Percentiles rank a stretch among this genome's conserved stretches.
Evolutionary conservation across 2,888 invertebrate species (phyloP).

Genomic region (Ectropis crepuscularia): DNA sequence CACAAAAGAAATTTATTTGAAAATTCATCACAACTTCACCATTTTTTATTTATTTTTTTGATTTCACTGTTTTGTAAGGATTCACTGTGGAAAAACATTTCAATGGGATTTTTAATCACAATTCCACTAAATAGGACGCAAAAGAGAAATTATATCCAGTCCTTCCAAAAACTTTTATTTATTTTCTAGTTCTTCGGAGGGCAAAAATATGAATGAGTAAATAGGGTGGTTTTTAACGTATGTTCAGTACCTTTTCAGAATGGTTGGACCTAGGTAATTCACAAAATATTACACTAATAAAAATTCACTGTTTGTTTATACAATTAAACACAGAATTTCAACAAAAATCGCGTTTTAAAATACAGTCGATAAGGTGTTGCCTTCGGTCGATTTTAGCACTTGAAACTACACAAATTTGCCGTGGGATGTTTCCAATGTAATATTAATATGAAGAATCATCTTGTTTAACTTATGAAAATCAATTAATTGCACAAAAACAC

Average conservation of each 20-base stretch:
- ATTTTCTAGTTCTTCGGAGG: neutral
- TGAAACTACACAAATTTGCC: slow-evolving; percentile 37
- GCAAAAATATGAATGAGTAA: neutral
- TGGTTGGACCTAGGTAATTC: neutral
- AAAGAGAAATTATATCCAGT: neutral
- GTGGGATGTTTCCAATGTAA: slow-evolving; percentile 20
- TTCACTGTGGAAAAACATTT: neutral
- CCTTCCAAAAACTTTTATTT: slow-evolving; percentile 6
- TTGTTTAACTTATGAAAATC: slow-evolving; percentile 66
- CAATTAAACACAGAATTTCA: neutral
- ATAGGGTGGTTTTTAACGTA: slow-evolving; percentile 1
- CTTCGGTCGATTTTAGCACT: slow-evolving; percentile 35
- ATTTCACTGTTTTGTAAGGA: too few relatives aligned
- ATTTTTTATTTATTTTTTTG: neutral
- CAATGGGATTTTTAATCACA: neutral
- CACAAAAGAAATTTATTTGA: slow-evolving; percentile 45
- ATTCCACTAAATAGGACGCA: too few relatives aligned
- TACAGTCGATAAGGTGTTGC: slow-evolving; percentile 45
- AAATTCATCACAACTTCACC: slow-evolving; percentile 32
- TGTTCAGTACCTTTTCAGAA: slow-evolving; percentile 17
- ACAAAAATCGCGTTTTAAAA: slow-evolving; percentile 25
- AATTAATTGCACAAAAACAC: slow-evolving; percentile 52
- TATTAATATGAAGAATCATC: slow-evolving; percentile 42
- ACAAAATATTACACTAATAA: slow-evolving; percentile 1
- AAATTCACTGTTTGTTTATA: slow-evolving; percentile 11